phyloP scores from a whole-genome alignment of 2,888 invertebrate species.

The Andrena trimmerana region DNA sequence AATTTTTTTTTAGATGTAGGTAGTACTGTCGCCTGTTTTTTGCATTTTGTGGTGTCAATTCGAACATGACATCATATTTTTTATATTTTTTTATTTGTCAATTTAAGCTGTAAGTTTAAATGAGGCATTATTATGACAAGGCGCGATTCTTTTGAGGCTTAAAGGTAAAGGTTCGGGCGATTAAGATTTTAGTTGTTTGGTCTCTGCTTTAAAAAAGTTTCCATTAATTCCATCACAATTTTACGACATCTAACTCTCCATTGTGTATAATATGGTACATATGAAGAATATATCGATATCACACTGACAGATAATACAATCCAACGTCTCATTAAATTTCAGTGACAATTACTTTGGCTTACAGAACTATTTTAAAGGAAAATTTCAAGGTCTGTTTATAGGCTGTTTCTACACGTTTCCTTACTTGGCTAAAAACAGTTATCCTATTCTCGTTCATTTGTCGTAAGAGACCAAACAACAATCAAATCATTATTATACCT shows the following conservation, averaged over 20 bases:
- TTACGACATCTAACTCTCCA: not conserved
- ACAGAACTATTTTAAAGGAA: constrained; percentile 13
- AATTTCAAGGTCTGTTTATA: not conserved
- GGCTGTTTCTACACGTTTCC: not conserved
- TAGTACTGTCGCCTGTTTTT: constrained; percentile 76
- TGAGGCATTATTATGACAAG: constrained; percentile 83
- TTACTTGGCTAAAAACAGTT: no score
- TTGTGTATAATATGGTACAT: not conserved
- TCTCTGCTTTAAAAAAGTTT: constrained; percentile 73
- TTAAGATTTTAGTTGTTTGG: constrained; percentile 81
- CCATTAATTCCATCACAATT: not conserved
- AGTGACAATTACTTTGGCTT: not conserved
- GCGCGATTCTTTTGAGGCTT: constrained; percentile 79
- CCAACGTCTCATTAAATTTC: not conserved
- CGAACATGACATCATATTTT: constrained; percentile 82
- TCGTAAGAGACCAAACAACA: constrained; percentile 82
- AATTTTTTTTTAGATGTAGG: constrained; percentile 80
- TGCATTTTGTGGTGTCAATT: constrained; percentile 81
- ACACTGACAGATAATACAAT: not conserved
- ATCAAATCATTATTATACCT: constrained; percentile 82
- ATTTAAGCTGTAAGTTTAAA: constrained; percentile 85
- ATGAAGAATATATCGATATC: constrained; percentile 9
- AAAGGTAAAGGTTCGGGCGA: constrained; percentile 78
- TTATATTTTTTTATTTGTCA: constrained; percentile 81
- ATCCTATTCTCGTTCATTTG: not conserved